phyloP scores from a whole-genome alignment of 1,140 invertebrate species.

The Mylabris phalerata region DNA sequence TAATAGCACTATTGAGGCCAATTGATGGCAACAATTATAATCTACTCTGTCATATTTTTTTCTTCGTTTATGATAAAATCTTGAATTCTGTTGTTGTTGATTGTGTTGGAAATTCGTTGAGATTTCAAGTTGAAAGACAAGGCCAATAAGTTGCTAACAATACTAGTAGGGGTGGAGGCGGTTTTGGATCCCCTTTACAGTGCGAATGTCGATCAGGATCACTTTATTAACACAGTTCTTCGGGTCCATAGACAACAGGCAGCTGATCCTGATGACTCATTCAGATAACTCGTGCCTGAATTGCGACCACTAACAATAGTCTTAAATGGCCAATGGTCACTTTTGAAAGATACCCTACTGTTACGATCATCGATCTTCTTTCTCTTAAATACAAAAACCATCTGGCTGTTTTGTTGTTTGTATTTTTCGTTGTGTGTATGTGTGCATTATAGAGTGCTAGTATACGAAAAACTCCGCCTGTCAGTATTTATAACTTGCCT shows the following conservation, averaged over 20 bases:
- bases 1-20: constrained; percentile 29
- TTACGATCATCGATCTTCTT: constrained; percentile 32
- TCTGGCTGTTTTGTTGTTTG: constrained; percentile 1
- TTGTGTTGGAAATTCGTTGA: too few relatives aligned
- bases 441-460: not conserved
- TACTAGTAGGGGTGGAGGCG: not conserved
- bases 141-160: too few relatives aligned
- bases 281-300: constrained; percentile 19
- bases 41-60: too few relatives aligned
- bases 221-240: constrained; percentile 24
- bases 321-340: constrained; percentile 32
- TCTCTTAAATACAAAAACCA: not conserved
- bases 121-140: too few relatives aligned
- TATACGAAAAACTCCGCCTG: constrained; percentile 9
- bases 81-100: too few relatives aligned
- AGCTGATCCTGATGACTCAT: constrained; percentile 30
- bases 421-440: too few relatives aligned
- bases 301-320: constrained; percentile 22
- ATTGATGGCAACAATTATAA: constrained; percentile 33
- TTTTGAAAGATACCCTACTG: constrained; percentile 34
- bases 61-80: too few relatives aligned
- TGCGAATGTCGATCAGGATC: constrained; percentile 12
- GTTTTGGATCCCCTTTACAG: not conserved
- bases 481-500: constrained; percentile 22
- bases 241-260: constrained; percentile 24